Conservation (phyloP, 2,888 invertebrate genomes). For the Lobophora halterata region DNA sequence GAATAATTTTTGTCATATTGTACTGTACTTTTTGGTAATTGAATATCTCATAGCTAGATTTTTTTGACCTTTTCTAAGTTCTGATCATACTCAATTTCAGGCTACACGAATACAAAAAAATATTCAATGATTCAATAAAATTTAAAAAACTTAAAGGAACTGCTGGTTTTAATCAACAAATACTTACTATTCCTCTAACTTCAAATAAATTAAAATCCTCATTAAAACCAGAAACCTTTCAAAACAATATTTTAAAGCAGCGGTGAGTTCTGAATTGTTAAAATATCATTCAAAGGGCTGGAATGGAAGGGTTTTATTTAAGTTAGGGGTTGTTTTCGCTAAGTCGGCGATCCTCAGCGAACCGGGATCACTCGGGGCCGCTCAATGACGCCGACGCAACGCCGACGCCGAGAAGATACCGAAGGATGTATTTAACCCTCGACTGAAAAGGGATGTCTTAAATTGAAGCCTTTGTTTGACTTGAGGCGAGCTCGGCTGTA, state of each 20-base stretch:
- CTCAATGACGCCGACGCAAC: constrained; percentile 5
- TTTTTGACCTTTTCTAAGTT: too few relatives aligned
- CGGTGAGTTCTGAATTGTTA: constrained; percentile 14
- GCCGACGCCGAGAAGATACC: constrained; percentile 1
- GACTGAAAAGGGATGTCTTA: constrained; percentile 1
- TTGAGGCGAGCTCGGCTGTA: neutral
- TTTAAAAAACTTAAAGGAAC: too few relatives aligned
- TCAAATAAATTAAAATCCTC: neutral
- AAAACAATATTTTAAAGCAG: constrained; percentile 12
- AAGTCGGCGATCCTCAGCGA: constrained; percentile 7
- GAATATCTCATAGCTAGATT: too few relatives aligned
- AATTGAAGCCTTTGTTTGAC: constrained; percentile 1
- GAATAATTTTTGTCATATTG: too few relatives aligned
- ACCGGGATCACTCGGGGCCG: constrained; percentile 3
- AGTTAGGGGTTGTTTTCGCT: constrained; percentile 18
- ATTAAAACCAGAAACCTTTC: constrained; percentile 8
- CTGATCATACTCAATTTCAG: too few relatives aligned
- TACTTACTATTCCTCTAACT: neutral
- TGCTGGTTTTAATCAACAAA: too few relatives aligned
- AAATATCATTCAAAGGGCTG: constrained; percentile 13
- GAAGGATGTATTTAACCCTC: constrained; percentile 1
- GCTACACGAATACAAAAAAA: too few relatives aligned
- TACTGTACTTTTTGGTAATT: too few relatives aligned
- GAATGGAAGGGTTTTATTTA: constrained; percentile 11
- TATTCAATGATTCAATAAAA: too few relatives aligned